Evolutionary conservation across 2,797 vertebrate genomes (phyloP), one percentile per base, ranked within the genome.

Genomic region (Aphelocoma californica): DNA sequence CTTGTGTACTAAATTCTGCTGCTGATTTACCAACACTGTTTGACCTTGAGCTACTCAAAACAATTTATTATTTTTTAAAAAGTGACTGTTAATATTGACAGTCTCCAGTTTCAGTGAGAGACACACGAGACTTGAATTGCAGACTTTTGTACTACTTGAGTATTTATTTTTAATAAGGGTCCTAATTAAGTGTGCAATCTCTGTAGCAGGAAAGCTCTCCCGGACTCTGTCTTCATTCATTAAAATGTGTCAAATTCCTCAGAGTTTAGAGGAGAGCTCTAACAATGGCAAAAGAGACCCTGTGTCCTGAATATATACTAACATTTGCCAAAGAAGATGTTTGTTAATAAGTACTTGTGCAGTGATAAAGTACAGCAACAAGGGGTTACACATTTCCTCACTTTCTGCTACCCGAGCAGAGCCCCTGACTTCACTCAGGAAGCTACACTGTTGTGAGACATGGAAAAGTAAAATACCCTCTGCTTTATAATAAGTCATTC

Each of bases 231-330:
- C 94, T 94, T 94, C 90, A 80, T 96, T 96, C 96, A 95, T 97
- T 95, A 96, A 96, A 95, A 96, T 80, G 94, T 97, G 95, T 96
- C 91, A 95, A 93, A 96, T 97, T 95, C 95, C 90, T 97, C 64
- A 32, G 95, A 95, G 80, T 96, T 97, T 92, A 70, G 73, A 93
- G 88, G 73, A 82, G 74, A 69, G 81, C 81, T 93, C 95, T 88
- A 94, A 94, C 93, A 94, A 95, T 65, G 91, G 81, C 78, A 90
- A 91, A 90, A 73, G 29, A 93, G 77, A 88, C 70, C 74, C 86
- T 26, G 14, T 29, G 78, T 95, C 91, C 92, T 91, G 90, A 67
- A 80, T 90, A 61, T 56, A 57, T 11, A 47, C 29, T 16, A 57
- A 66, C 54, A 53, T 51, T 66, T 86, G 80, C 70, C 94, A 71